These are phyloP conservation scores for Ennomos fuscantarius DNA, from an alignment of 2,888 invertebrate species.

Conservation along the genomic window DNA sequence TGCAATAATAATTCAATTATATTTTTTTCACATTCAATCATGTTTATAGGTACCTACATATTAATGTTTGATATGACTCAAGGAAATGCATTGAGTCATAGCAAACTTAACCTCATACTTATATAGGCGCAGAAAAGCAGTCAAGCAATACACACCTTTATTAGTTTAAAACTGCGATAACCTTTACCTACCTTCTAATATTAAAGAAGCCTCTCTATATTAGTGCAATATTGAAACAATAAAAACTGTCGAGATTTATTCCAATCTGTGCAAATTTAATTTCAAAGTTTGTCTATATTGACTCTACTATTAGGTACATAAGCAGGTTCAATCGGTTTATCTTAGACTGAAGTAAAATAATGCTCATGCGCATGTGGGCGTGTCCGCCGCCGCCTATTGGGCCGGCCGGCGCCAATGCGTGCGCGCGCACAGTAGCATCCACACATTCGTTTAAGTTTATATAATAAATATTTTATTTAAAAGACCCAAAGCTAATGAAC, in stretches of 20 bases:
- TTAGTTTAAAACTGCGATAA: too few species aligned
- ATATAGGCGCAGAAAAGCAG: too few species aligned
- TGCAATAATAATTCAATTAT: neutral
- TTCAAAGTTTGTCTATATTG: neutral
- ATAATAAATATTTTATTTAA: slow-evolving; percentile 34
- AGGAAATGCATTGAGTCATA: neutral
- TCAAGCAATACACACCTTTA: too few species aligned
- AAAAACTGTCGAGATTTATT: too few species aligned
- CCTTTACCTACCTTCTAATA: too few species aligned
- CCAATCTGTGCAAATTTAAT: too few species aligned
- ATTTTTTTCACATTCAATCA: neutral
- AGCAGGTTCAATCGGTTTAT: neutral
- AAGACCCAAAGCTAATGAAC: slow-evolving; percentile 1
- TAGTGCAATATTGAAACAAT: too few species aligned
- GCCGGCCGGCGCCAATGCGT: slow-evolving; percentile 78
- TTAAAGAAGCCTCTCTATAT: too few species aligned
- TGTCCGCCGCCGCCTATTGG: slow-evolving; percentile 73
- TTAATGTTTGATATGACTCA: neutral
- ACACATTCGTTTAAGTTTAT: slow-evolving; percentile 35
- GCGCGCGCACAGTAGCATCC: slow-evolving; percentile 74
- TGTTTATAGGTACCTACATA: neutral
- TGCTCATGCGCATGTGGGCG: slow-evolving; percentile 61
- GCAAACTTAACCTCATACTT: neutral
- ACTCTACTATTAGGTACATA: neutral
- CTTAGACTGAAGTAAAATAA: slow-evolving; percentile 26